Base-by-base conservation (phyloP, 2,888 invertebrate species). In the Petrophora chlorosata region DNA sequence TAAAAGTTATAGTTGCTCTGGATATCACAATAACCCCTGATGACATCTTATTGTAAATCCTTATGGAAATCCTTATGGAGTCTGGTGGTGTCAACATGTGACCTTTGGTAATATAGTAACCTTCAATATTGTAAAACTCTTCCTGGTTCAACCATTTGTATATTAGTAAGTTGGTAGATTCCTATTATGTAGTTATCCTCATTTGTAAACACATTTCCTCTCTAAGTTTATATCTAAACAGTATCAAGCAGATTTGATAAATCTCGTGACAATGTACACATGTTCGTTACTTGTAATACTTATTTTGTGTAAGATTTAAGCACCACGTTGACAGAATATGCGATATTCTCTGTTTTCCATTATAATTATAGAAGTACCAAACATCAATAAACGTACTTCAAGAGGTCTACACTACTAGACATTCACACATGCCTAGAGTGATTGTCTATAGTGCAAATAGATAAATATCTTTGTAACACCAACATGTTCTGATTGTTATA, bases 391-490 rank as follows among this genome's bases (percentile, higher is more conserved):
- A 39, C 54, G 55, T 65, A 59, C 56, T 62, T 55, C 65, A 59
- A 63, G 38, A 67, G 73, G 70, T 76, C 59, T 62, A 69, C 67
- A 70, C 55, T 63, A 64, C 42, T 63, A 56, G 59, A 70, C 65
- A 59, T 70, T 87, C 84, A 86, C 70, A 86, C 72, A 65, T 79
- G 82, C 86, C 88, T 88, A 88, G 76, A 82, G 73, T 67, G 71
- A 79, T 73, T 75, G 65, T 81, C 68, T 85, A 88, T 80, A 73
- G 78, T 82, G 82, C 80, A 88, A 84, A 79, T 73, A 79, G 79
- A 81, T 73, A 88, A 86, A 86, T 79, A 82, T 85, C 80, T 89
- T 82, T 87, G 87, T 70, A 87, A 85, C 84, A 77, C 81, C 85
- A 61, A 83, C 80, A 86, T 79, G 72, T 82, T 87, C 83, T 79